Evolutionary conservation across 2,113 vertebrate genomes (phyloP).

Genomic region (Ctenomys sociabilis): DNA sequence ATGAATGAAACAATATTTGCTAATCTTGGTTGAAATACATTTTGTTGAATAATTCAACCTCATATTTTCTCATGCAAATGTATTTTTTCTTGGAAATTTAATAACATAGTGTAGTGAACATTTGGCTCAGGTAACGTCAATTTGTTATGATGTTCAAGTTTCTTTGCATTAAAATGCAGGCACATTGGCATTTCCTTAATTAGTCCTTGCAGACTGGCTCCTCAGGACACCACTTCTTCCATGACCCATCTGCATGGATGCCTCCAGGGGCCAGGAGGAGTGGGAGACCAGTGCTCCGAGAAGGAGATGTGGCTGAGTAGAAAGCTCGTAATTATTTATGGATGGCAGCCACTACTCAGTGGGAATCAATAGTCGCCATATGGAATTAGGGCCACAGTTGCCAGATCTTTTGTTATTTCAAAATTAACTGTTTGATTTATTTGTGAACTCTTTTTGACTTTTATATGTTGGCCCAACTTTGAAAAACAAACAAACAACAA

Average conservation of each 20-base stretch:
- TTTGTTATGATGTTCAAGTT: slow-evolving; percentile 27
- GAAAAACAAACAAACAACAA: background rate
- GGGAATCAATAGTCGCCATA: background rate
- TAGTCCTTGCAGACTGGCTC: background rate
- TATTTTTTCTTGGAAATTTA: slow-evolving; percentile 32
- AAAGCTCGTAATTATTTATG: slow-evolving; percentile 26
- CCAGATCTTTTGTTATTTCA: slow-evolving; percentile 35
- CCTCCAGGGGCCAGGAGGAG: background rate
- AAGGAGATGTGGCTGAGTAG: background rate
- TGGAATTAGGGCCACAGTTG: background rate
- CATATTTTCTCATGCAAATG: slow-evolving; percentile 32
- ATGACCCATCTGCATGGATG: background rate
- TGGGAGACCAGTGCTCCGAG: background rate
- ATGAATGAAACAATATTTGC: slow-evolving; percentile 1
- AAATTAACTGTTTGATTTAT: background rate
- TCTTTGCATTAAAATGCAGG: slow-evolving; percentile 31
- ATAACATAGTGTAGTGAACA: slow-evolving; percentile 40
- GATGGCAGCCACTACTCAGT: background rate
- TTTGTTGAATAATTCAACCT: slow-evolving; percentile 49
- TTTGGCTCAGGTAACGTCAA: background rate
- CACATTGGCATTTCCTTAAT: background rate
- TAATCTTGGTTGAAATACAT: slow-evolving; percentile 28
- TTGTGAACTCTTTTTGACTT: slow-evolving; percentile 56
- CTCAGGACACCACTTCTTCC: background rate
- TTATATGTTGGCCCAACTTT: background rate